Evolutionary conservation across 2,797 vertebrate genomes (phyloP).

Genomic region (Melanotaenia parkinsoni): DNA sequence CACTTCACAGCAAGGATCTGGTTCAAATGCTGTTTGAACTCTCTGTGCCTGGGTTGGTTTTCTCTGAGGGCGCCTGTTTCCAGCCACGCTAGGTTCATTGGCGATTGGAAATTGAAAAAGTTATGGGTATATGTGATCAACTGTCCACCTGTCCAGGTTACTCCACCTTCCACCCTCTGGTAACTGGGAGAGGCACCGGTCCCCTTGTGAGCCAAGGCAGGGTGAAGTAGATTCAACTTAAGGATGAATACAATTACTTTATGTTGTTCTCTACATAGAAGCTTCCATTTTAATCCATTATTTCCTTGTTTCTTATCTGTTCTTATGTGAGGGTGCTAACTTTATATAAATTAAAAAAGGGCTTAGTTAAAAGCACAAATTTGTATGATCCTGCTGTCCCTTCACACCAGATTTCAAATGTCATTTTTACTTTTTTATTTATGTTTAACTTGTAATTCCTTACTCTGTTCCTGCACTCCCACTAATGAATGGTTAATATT

Average conservation of each 20-base stretch:
- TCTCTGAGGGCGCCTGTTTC: background rate
- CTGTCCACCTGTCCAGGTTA: background rate
- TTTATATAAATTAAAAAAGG: too few relatives aligned
- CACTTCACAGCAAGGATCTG: background rate
- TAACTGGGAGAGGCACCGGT: background rate
- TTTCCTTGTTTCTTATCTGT: background rate
- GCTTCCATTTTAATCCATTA: background rate
- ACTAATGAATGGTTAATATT: background rate
- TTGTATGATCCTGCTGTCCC: too few relatives aligned
- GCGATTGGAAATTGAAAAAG: background rate
- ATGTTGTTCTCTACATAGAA: background rate
- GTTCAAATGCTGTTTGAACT: background rate
- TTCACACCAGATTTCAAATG: background rate
- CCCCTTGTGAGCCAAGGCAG: too few relatives aligned
- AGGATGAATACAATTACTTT: background rate
- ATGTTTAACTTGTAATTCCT: background rate
- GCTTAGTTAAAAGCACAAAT: too few relatives aligned
- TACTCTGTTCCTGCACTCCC: background rate
- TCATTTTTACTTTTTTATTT: background rate
- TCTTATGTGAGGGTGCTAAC: background rate
- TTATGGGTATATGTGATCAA: background rate
- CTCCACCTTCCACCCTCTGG: background rate
- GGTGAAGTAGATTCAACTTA: background rate
- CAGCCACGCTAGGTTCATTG: background rate
- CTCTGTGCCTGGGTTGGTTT: background rate